Evolutionary conservation across 2,797 vertebrate genomes (phyloP).

Genomic region (Acrossocheilus fasciatus): DNA sequence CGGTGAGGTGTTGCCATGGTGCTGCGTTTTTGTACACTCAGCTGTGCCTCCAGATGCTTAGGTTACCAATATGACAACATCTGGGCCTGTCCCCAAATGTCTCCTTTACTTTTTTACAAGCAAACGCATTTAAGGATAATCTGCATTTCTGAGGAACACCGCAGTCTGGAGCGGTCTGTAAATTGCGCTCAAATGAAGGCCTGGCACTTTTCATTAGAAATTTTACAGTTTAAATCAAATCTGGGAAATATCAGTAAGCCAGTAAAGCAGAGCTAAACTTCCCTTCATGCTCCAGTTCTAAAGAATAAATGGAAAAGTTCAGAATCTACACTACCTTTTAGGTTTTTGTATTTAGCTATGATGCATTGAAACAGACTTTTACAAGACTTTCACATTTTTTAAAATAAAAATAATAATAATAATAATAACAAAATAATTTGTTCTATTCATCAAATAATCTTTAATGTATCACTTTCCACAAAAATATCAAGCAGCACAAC

Average conservation of each 20-base stretch:
- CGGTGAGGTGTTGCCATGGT: slow-evolving; percentile 3
- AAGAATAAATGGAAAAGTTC: slow-evolving; percentile 37
- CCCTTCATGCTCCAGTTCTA: slow-evolving; percentile 36
- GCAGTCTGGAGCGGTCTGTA: slow-evolving; percentile 44
- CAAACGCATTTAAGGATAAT: slow-evolving; percentile 52
- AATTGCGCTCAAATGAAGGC: slow-evolving; percentile 58
- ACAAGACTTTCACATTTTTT: not conserved
- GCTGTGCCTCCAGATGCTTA: slow-evolving; percentile 49
- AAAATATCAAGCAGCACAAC: not conserved
- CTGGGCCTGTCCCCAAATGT: slow-evolving; percentile 54
- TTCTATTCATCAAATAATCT: not conserved
- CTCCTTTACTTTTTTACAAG: slow-evolving; percentile 58
- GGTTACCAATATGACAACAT: slow-evolving; percentile 49
- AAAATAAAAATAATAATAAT: too few species aligned
- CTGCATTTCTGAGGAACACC: slow-evolving; percentile 46
- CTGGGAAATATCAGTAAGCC: slow-evolving; percentile 55
- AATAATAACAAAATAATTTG: too few species aligned
- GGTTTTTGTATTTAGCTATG: not conserved
- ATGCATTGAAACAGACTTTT: not conserved
- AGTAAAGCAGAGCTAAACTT: slow-evolving; percentile 41
- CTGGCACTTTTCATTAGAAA: slow-evolving; percentile 55
- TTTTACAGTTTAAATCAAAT: slow-evolving; percentile 64
- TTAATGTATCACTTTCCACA: not conserved
- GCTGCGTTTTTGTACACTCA: slow-evolving; percentile 19
- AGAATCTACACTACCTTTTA: not conserved